Base-by-base conservation (phyloP, 2,888 invertebrate genomes). In the Tenthredo livida region DNA sequence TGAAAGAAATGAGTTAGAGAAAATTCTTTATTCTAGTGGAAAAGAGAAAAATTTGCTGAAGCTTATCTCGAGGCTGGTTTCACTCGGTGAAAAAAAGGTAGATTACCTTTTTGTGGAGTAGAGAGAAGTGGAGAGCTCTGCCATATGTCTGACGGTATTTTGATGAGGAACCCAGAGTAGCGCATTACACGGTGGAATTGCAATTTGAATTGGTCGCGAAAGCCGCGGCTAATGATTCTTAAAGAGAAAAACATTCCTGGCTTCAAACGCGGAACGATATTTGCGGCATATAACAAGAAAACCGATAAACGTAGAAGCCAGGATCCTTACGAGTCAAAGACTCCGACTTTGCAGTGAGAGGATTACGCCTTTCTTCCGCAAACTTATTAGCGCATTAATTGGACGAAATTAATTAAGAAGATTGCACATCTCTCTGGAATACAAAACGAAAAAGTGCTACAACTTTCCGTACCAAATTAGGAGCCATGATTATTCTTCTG, bases 171-270 rank as follows among this genome's bases (percentile, higher is more conserved):
- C 87, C 84, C 86, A 83, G 61, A 58, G 43, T 82, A 43, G 70
- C 86, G 84, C 72, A 85, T 87, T 85, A 88, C 87, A 87, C 88
- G 84, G 61, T 87, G 91, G 92, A 91, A 92, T 93, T 90, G 89
- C 92, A 92, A 92, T 93, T 93, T 92, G 92, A 93, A 93, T 93
- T 92, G 92, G 91, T 89, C 90, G 90, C 90, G 91, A 91, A 91
- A 91, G 91, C 90, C 91, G 89, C 87, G 87, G 91, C 91, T 93
- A 93, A 93, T 93, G 92, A 93, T 92, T 91, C 90, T 90, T 91
- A 91, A 91, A 91, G 91, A 92, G 92, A 91, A 92, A 91, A 92
- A 92, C 90, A 91, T 73, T 58, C 78, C 77, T n/a, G 75, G 67
- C 54, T 40, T 50, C 37, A 47, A 54, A 50, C 77, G 77, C 77